Evolutionary conservation across 2,113 vertebrate genomes (phyloP), one percentile per base, ranked within the genome.

Genomic region (Xyliphius kryptos): DNA sequence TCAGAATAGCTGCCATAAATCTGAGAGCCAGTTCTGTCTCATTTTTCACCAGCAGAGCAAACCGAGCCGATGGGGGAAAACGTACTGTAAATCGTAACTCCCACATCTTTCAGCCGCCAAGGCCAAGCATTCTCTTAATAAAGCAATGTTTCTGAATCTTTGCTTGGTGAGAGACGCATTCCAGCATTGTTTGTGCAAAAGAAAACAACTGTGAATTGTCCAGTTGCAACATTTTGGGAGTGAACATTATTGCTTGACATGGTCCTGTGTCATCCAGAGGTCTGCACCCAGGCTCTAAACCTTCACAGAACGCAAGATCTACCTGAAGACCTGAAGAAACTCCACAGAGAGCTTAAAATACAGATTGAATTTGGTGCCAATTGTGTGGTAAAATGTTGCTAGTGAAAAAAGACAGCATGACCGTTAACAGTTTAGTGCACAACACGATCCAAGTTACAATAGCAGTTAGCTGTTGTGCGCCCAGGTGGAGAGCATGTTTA

Each of bases 81-180:
- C 4, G 26, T 32, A 68, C 60, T 77, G 76, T 86, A 81, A 86
- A 83, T 79, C 78, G 62, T 74, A 61, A 72, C 70, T 67, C 68
- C 74, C 69, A 79, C 26, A 32, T 32, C 26, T 32, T 32, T 32
- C 26, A 32, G 26, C 26, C 26, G 26, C 26, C 26, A 6, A 26
- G 22, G 61, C 62, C 69, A 61, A 72, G 56, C 52, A 56, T 59
- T 54, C 65, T 71, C 72, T 37, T 20, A 66, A 61, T 64, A 40
- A 38, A 57, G 48, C 54, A 64, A 68, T 70, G 53, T 82, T 80
- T 81, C 70, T 80, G 51, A 44, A 22, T 56, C 63, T 82, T 81
- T 80, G 80, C 82, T 74, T 63, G 79, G 80, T 80, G 82, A 83
- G 74, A 41, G 46, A 46, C 59, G 68, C 70, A 74, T 75, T 75